A percentile compares a stretch with the other conserved stretches of the same genome.
Evolutionary conservation across 2,797 vertebrate genomes (phyloP).

Genomic region (Intellagama lesueurii): DNA sequence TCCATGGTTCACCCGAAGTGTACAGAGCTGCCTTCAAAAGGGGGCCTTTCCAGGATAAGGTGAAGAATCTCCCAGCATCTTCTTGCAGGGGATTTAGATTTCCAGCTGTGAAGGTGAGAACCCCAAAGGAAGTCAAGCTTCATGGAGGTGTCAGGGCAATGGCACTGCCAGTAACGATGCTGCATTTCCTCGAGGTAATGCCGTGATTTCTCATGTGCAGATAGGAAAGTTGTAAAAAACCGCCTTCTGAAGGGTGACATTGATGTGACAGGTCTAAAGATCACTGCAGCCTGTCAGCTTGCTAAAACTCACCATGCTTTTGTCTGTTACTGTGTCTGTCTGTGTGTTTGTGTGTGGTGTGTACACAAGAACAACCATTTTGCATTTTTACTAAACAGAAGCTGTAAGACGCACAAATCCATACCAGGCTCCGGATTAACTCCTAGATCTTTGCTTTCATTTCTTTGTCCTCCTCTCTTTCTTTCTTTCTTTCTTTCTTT

Average conservation of each 20-base stretch:
- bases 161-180: neutral
- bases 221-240: conserved; percentile 21
- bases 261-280: neutral
- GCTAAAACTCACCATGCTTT: neutral
- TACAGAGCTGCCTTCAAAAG: neutral
- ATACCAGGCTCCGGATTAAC: conserved; percentile 54
- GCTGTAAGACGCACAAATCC: neutral
- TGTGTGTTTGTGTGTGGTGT: neutral
- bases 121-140: conserved; percentile 23
- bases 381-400: neutral
- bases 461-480: neutral
- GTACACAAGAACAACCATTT: neutral
- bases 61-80: neutral
- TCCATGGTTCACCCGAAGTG: too few species aligned
- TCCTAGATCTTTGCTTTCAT: conserved; percentile 49
- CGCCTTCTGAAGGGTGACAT: conserved; percentile 14
- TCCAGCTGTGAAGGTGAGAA: neutral
- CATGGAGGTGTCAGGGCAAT: conserved; percentile 30
- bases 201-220: conserved; percentile 45
- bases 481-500: conserved; percentile 3
- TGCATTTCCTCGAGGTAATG: neutral
- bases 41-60: neutral
- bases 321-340: neutral
- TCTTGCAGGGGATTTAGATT: neutral
- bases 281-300: neutral